Base-by-base conservation (phyloP, 2,888 invertebrate species). In the Phragmatobia fuliginosa region DNA sequence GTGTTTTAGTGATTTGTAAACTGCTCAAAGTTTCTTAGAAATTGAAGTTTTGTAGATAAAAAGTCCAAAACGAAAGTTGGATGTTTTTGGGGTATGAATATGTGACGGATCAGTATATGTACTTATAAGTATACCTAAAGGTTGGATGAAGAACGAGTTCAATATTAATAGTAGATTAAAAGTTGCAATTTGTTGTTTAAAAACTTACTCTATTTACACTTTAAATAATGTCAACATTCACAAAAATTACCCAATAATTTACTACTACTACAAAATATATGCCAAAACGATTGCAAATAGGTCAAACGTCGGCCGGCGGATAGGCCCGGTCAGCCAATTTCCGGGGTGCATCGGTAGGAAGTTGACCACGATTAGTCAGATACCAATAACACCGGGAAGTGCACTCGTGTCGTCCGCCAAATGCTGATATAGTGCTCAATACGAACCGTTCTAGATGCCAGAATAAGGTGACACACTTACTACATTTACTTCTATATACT, bases 321-420 rank as follows among this genome's bases (percentile, higher is more conserved):
- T 85, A 81, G 73, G 75, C 82, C 82, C 79, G 85, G 85, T 73
- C 81, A 85, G 85, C 79, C 88, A 90, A 90, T 90, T 89, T 90
- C 90, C 89, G 87, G 85, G 61, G 70, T 70, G 78, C 77, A 81
- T 78, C 83, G 84, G 84, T 76, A 80, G 85, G 86, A 84, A 86
- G 85, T 82, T 81, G 81, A 78, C 83, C 82, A 76, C 85, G 83
- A 80, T 77, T 78, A 76, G 77, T 67, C 68, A 74, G 81, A 81
- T 79, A 77, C 75, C 61, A 66, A 52, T 52, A 68, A 45, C 59
- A 45, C 66, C 78, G 76, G 81, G 83, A 81, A 82, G 78, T 83
- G 78, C 80, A 81, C 82, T 75, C 63, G 73, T 72, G 74, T 62
- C 70, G n/a, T 56, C 64, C 62, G 70, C 72, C 71, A 16, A 62